Evolutionary conservation across 1,140 invertebrate species (phyloP).

Genomic region (Plectrocnemia conspersa): DNA sequence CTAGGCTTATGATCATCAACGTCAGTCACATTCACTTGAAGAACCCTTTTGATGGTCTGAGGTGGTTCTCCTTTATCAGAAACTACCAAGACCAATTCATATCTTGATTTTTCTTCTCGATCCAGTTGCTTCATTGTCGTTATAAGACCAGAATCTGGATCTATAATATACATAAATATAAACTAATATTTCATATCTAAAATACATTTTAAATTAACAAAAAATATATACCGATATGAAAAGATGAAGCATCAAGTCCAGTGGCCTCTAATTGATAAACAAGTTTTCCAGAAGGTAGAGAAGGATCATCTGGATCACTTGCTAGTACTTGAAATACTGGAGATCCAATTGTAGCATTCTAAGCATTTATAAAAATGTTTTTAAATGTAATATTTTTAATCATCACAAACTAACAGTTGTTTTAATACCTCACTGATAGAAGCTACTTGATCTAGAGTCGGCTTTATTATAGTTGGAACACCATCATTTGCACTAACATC

Average conservation of each 20-base stretch:
- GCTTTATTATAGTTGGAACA: conserved; percentile 69
- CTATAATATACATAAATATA: conserved; percentile 36
- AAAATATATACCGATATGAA: conserved; percentile 55
- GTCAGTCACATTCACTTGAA: conserved; percentile 66
- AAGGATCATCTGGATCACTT: conserved; percentile 73
- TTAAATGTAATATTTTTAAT: conserved; percentile 5
- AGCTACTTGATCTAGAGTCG: conserved; percentile 64
- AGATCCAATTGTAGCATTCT: conserved; percentile 69
- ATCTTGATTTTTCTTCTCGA: conserved; percentile 65
- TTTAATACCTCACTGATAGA: conserved; percentile 63
- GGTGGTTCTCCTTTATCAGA: conserved; percentile 70
- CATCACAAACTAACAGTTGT: neutral
- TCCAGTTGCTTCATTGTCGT: conserved; percentile 64
- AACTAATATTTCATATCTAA: no score
- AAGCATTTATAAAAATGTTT: conserved; percentile 34
- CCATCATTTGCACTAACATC: conserved; percentile 82
- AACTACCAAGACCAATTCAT: conserved; percentile 70
- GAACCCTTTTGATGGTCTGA: conserved; percentile 66
- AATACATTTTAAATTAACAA: neutral
- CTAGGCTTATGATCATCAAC: conserved; percentile 75
- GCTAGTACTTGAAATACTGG: conserved; percentile 73
- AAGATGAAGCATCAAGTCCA: conserved; percentile 60
- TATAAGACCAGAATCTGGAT: conserved; percentile 67
- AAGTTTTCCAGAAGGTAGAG: conserved; percentile 67
- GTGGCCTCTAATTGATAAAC: conserved; percentile 68